Evolutionary conservation across 2,888 invertebrate species (phyloP).

Genomic region (Andrena camellia): DNA sequence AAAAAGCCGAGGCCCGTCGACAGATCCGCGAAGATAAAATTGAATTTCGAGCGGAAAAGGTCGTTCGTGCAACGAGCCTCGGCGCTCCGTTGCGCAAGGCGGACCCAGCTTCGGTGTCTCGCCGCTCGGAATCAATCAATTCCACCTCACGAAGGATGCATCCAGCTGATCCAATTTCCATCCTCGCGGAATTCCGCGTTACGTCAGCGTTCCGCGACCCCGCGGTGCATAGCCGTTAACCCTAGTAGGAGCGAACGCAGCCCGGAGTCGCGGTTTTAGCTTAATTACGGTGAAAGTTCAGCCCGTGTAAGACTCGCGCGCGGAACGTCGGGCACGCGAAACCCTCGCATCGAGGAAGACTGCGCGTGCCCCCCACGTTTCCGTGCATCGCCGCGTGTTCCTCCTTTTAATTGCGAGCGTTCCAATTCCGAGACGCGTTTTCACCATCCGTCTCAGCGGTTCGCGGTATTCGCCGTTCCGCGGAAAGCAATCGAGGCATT

Average conservation of each 20-base stretch:
- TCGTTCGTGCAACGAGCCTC: slow-evolving; percentile 19
- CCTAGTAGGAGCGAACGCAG: slow-evolving; percentile 68
- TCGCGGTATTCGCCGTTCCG: slow-evolving; percentile 45
- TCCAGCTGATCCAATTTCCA: slow-evolving; percentile 68
- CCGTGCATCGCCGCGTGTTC: slow-evolving; percentile 16
- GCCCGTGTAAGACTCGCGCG: slow-evolving; percentile 7
- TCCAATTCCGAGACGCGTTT: slow-evolving; percentile 52
- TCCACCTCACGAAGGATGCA: slow-evolving; percentile 73
- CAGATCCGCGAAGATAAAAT: slow-evolving; percentile 13
- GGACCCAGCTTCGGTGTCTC: slow-evolving; percentile 9
- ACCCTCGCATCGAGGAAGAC: slow-evolving; percentile 10
- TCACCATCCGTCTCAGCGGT: slow-evolving; percentile 37
- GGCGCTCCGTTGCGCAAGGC: slow-evolving; percentile 21
- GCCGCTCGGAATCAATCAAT: slow-evolving; percentile 70
- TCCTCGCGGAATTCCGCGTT: slow-evolving; percentile 67
- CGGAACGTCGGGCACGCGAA: slow-evolving; percentile 19
- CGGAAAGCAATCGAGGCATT: slow-evolving; percentile 45
- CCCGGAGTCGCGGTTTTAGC: slow-evolving; percentile 76
- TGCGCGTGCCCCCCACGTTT: slow-evolving; percentile 23
- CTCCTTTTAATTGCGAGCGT: slow-evolving; percentile 59
- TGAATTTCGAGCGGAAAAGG: slow-evolving; percentile 36
- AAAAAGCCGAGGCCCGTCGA: neutral
- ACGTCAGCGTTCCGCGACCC: slow-evolving; percentile 40
- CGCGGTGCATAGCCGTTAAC: slow-evolving; percentile 63
- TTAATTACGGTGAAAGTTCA: slow-evolving; percentile 79